Conservation (phyloP, 2,888 invertebrate genomes). For the Teinopalpus imperialis region DNA sequence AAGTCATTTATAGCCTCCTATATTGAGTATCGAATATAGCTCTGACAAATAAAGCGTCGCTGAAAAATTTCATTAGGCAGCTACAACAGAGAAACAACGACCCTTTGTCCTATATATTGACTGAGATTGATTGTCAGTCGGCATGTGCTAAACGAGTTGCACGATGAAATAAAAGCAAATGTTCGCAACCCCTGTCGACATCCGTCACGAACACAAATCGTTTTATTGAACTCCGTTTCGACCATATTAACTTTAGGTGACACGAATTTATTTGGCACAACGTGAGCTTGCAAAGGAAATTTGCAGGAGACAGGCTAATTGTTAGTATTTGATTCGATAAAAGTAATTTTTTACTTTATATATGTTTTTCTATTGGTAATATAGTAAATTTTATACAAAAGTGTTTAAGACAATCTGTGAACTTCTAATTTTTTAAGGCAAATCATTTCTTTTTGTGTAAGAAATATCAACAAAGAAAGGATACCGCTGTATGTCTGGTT, state of each 20-base stretch:
- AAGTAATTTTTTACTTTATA: no score
- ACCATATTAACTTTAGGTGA: conserved; percentile 60
- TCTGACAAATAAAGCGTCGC: conserved; percentile 40
- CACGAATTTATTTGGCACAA: conserved; percentile 36
- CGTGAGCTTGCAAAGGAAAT: conserved; percentile 5
- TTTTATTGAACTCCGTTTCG: conserved; percentile 64
- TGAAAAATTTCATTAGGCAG: conserved; percentile 67
- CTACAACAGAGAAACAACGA: conserved; percentile 61
- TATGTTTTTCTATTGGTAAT: no score
- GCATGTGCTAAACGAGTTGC: conserved; percentile 74
- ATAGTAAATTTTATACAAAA: no score
- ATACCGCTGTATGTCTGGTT: no score
- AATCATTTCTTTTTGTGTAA: no score
- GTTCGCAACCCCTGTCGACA: conserved; percentile 66
- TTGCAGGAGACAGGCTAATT: not conserved
- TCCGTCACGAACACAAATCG: conserved; percentile 63
- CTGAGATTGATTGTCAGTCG: conserved; percentile 78
- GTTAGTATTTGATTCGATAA: no score
- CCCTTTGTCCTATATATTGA: conserved; percentile 75
- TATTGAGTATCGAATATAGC: conserved; percentile 20
- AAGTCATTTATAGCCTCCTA: conserved; percentile 24
- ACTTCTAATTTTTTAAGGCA: no score
- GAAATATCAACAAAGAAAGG: no score
- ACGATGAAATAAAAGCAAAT: conserved; percentile 72
- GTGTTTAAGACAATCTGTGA: no score